Evolutionary conservation across 30 jellyfish, hydroid and myxozoan species (phyloP).

Genomic region (Turritopsis rubra): DNA sequence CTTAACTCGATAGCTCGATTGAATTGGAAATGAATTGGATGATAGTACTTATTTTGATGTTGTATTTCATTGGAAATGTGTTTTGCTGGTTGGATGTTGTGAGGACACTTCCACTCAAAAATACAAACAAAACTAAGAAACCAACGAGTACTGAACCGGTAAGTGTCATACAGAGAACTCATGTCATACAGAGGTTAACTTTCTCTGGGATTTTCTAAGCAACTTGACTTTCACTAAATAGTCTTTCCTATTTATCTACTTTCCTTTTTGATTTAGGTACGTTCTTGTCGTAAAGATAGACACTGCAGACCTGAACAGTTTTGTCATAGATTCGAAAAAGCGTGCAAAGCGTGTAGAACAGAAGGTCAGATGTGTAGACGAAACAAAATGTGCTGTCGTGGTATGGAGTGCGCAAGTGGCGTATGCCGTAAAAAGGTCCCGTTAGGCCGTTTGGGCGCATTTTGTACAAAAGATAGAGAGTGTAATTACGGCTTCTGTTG

Average conservation of each 20-base stretch:
- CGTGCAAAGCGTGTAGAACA: slow-evolving; percentile 72
- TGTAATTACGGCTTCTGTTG: slow-evolving; percentile 91
- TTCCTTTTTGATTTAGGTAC: slow-evolving; percentile 40
- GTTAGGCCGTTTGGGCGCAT: slow-evolving; percentile 53
- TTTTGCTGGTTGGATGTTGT: slow-evolving; percentile 25
- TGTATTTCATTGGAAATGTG: background rate
- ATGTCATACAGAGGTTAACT: too few relatives aligned
- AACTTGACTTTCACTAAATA: too few relatives aligned
- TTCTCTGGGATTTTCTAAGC: too few relatives aligned
- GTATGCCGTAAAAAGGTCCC: slow-evolving; percentile 45
- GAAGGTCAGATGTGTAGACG: slow-evolving; percentile 80
- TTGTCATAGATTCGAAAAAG: slow-evolving; percentile 54
- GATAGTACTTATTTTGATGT: background rate
- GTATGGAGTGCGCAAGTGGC: slow-evolving; percentile 83
- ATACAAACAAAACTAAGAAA: background rate
- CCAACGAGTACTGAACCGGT: background rate
- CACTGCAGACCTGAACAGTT: slow-evolving; percentile 70
- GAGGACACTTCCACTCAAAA: slow-evolving; percentile 8
- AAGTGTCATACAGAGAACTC: background rate
- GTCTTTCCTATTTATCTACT: too few relatives aligned
- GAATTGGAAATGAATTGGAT: background rate
- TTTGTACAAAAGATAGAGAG: slow-evolving; percentile 72
- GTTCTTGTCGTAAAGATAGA: slow-evolving; percentile 69
- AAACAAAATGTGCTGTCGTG: slow-evolving; percentile 89
- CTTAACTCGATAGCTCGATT: background rate